Base-by-base conservation (phyloP, 2,113 vertebrate genomes). In the Cyprinodon variegatus region DNA sequence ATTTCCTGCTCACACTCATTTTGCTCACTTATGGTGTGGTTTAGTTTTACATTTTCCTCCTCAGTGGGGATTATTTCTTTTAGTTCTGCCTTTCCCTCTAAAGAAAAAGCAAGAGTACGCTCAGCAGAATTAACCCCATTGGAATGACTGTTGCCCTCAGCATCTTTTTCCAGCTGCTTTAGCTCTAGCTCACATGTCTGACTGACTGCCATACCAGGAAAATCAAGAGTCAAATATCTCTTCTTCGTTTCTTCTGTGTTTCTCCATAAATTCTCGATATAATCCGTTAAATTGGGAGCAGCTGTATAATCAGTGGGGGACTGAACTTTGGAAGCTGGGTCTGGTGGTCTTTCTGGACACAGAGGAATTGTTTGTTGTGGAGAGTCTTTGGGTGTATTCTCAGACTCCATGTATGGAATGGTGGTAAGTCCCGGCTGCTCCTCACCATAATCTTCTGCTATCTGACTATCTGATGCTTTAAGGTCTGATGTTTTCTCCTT, bases 221-320 rank as follows among this genome's bases (percentile, higher is more conserved):
- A 20, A 59, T 93, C 88, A 3, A 93, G 77, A 41, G 91, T 67
- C 29, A 93, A 14, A 63, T 87, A 89, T 74, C 86, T 81, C 11
- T 4, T 82, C 40, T 91, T 70, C 13, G 22, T 59, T n/a, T 92
- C 87, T 60, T 20, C 29, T 10, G 72, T 69, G 6, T 81, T 57
- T 36, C 78, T 77, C 63, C 38, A 71, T 39, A 89, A 9, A 0
- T 66, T 70, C 11, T 59, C 60, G 0, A 82, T 88, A 60, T 83
- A 82, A 5, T 86, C 82, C 41, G n/a, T 20, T 1, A 73, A 36
- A 61, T 7, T 6, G 38, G 8, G 53, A n/a, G 22, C 10, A 1
- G 70, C 71, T 60, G 36, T 68, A 0, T 65, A n/a, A 41, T 70
- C 59, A 12, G 50, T 12, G 22, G 73, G 22, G 3, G 41, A 14